A percentile compares a stretch with the other conserved stretches of the same genome.
phyloP scores from a whole-genome alignment of 1,140 invertebrate species.

The Adelges cooleyi region DNA sequence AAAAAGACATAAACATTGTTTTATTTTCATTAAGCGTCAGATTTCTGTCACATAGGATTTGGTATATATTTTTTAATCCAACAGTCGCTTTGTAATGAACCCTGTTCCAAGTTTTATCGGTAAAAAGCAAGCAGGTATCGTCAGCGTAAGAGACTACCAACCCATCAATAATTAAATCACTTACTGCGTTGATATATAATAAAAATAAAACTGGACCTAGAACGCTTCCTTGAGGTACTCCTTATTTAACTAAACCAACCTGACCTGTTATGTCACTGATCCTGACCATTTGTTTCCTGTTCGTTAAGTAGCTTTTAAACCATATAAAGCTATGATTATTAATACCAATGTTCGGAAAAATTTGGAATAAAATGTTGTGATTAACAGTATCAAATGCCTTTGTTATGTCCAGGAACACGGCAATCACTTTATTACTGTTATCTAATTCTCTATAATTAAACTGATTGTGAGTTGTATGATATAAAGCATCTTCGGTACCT shows the following conservation, averaged over 20 bases:
- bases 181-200: not conserved
- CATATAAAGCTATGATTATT: not conserved
- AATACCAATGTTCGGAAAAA: constrained; percentile 4
- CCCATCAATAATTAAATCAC: not conserved
- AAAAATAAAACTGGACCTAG: not conserved
- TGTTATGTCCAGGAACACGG: not conserved
- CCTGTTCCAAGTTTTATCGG: not conserved
- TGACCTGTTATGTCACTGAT: not conserved
- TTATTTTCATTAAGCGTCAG: not conserved
- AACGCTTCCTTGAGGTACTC: not conserved
- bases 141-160: not conserved
- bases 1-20: not conserved
- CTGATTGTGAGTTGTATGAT: not conserved
- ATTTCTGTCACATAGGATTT: not conserved
- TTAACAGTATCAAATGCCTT: constrained; percentile 30
- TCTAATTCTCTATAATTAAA: constrained; percentile 6
- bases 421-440: constrained; percentile 3
- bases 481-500: not conserved
- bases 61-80: not conserved
- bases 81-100: not conserved
- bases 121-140: not conserved
- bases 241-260: not conserved
- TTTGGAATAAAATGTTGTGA: constrained; percentile 23
- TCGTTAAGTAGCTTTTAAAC: constrained; percentile 6
- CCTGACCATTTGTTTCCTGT: constrained; percentile 6